Evolutionary conservation across 2,888 invertebrate genomes (phyloP).

Genomic region (Palloptera scutellata): DNA sequence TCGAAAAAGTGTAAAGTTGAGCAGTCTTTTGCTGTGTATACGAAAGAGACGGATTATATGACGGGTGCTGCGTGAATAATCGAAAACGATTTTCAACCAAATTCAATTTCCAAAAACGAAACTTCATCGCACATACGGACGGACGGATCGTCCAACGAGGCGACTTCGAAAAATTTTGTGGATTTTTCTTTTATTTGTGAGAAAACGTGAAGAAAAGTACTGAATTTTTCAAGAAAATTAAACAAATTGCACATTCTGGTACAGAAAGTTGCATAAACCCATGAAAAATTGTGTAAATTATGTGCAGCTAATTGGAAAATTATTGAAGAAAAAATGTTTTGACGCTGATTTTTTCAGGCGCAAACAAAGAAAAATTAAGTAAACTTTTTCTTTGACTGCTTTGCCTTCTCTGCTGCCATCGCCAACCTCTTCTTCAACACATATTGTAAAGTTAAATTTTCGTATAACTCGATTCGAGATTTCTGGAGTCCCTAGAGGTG

Average conservation of each 20-base stretch:
- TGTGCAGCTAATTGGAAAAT: conserved; percentile 7
- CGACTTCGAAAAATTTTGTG: conserved; percentile 37
- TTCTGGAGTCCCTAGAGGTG: not conserved
- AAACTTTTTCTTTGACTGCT: conserved; percentile 12
- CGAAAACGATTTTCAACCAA: conserved; percentile 4
- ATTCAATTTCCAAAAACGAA: conserved; percentile 26
- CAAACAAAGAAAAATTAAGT: conserved; percentile 32
- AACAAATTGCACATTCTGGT: conserved; percentile 13
- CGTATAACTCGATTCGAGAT: not conserved
- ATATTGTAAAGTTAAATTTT: not conserved
- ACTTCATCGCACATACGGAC: conserved; percentile 30
- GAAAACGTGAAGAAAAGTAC: conserved; percentile 18
- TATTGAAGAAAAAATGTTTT: conserved; percentile 30
- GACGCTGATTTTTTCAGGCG: conserved; percentile 27
- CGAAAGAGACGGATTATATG: conserved; percentile 2
- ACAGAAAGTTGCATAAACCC: conserved; percentile 11
- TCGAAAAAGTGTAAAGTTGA: conserved; percentile 7
- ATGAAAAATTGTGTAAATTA: conserved; percentile 2
- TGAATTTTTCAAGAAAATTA: conserved; percentile 21
- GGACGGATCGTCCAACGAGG: conserved; percentile 37
- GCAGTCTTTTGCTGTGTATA: conserved; percentile 19
- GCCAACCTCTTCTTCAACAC: not conserved
- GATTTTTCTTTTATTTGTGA: conserved; percentile 9
- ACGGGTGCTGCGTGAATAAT: not conserved
- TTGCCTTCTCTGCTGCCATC: conserved; percentile 2